Evolutionary conservation across 2,888 invertebrate genomes (phyloP).

Genomic region (Aphidoletes aphidimyza): DNA sequence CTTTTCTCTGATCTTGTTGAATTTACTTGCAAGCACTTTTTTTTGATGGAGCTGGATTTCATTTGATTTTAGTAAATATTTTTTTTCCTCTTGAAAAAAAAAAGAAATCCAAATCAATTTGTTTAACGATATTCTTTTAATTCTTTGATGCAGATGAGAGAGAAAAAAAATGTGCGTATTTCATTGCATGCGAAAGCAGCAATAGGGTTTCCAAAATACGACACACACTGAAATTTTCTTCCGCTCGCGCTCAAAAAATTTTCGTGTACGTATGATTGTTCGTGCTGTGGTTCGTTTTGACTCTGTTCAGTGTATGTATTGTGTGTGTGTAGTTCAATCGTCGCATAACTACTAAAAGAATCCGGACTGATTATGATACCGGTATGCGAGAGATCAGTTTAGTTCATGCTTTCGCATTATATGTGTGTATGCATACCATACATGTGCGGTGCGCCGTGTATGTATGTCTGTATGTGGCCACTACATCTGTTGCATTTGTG

Average conservation of each 20-base stretch:
- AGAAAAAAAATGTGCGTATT: conserved; percentile 44
- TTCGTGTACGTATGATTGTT: conserved; percentile 41
- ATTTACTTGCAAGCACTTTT: neutral
- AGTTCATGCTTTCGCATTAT: neutral
- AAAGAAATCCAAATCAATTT: too few species aligned
- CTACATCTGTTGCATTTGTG: conserved; percentile 53
- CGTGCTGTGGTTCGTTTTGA: neutral
- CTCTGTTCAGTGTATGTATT: neutral
- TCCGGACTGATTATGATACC: conserved; percentile 36
- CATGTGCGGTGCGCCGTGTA: neutral
- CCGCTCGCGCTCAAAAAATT: neutral
- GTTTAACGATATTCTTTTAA: neutral
- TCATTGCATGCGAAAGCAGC: conserved; percentile 48
- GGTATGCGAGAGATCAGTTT: conserved; percentile 47
- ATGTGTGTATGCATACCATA: neutral
- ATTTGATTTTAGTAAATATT: neutral
- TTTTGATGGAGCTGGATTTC: too few species aligned
- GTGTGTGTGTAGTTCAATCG: conserved; percentile 38
- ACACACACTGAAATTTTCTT: conserved; percentile 53
- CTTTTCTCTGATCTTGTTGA: neutral
- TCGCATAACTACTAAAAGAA: conserved; percentile 43
- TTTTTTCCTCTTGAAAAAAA: too few species aligned
- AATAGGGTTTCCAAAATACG: conserved; percentile 32
- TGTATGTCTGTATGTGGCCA: neutral
- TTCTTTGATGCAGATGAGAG: neutral